Evolutionary conservation across 2,113 vertebrate genomes (phyloP).

Genomic region (Equus quagga): DNA sequence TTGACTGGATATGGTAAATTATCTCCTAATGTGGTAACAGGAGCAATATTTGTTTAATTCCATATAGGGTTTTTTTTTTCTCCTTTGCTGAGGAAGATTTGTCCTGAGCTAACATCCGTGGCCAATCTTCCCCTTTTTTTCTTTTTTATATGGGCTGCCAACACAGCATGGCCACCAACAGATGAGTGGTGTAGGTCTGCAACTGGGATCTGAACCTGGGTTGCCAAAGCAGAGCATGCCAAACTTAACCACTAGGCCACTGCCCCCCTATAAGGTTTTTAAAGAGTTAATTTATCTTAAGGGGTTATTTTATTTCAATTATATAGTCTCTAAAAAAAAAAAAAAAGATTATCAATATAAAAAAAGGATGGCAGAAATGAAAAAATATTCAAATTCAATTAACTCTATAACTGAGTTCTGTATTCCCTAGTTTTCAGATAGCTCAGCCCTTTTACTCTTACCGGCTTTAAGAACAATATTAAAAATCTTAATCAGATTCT

Average conservation of each 20-base stretch:
- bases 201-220: too few relatives aligned
- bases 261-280: background rate
- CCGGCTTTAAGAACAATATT: background rate
- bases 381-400: conserved; percentile 12
- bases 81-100: too few relatives aligned
- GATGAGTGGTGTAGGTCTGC: too few relatives aligned
- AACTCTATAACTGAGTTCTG: background rate
- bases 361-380: background rate
- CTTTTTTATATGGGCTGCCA: too few relatives aligned
- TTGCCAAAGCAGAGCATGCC: too few relatives aligned
- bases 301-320: background rate
- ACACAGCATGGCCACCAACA: too few relatives aligned
- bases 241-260: too few relatives aligned
- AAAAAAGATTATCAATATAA: background rate
- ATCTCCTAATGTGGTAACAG: background rate
- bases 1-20: background rate
- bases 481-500: conserved; percentile 16
- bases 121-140: too few relatives aligned
- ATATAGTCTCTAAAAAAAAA: background rate
- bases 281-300: conserved; percentile 44
- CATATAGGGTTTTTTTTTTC: background rate
- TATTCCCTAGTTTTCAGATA: background rate
- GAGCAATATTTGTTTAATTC: background rate
- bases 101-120: too few relatives aligned
- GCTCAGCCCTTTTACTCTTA: background rate